These are phyloP conservation scores for Lacerta viridis DNA, from an alignment of 2,797 vertebrate species.

Conservation along the genomic window DNA sequence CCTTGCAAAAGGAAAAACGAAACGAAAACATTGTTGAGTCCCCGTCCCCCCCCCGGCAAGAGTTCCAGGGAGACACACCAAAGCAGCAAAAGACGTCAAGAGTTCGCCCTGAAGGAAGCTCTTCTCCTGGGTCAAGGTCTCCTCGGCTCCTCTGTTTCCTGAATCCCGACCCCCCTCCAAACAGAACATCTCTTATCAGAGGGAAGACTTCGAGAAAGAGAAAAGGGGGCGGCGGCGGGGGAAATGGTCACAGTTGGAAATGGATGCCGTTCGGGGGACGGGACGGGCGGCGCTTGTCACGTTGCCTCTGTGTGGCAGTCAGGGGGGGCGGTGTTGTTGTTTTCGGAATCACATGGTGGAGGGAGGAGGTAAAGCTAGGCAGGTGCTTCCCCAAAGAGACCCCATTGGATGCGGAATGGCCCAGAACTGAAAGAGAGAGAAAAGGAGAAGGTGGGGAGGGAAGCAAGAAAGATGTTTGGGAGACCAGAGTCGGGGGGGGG, in stretches of 20 bases:
- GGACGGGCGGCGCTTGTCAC: not conserved
- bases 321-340: not conserved
- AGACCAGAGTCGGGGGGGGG: not conserved
- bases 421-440: slow-evolving; percentile 16
- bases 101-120: not conserved
- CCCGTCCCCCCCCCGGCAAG: not conserved
- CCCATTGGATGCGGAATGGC: not conserved
- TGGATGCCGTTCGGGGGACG: no score
- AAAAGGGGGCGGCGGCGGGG: not conserved
- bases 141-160: not conserved
- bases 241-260: not conserved
- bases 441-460: not conserved
- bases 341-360: not conserved
- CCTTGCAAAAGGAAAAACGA: not conserved
- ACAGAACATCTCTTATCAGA: not conserved
- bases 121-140: not conserved
- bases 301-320: not conserved
- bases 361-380: slow-evolving; percentile 3
- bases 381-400: slow-evolving; percentile 10
- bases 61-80: not conserved
- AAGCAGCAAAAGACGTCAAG: not conserved
- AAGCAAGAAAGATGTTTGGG: not conserved
- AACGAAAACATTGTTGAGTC: no score
- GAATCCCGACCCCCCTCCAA: not conserved
- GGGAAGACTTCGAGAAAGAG: not conserved